Percentiles rank a stretch among this genome's conserved stretches.
These are phyloP conservation scores for Orbicella faveolata DNA, from an alignment of 64 coral and sea anemone genomes.

Conservation along the genomic window DNA sequence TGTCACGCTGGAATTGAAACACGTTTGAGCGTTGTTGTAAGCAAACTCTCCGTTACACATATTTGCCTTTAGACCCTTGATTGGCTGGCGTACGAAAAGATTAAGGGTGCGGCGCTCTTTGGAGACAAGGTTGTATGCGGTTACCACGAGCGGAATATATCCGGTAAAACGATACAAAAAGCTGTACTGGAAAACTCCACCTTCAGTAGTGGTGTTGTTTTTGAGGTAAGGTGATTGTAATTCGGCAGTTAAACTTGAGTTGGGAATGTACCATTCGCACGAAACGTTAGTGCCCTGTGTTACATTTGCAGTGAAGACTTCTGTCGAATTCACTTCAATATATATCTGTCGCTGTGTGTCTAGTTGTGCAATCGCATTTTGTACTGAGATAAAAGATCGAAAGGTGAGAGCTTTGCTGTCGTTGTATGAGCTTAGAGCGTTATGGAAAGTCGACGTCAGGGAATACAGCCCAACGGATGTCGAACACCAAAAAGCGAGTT, in stretches of 20 bases:
- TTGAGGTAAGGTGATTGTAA: neutral
- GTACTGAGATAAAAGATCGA: neutral
- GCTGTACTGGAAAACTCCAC: neutral
- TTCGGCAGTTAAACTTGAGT: neutral
- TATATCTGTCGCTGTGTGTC: neutral
- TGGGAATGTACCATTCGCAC: slow-evolving; percentile 14
- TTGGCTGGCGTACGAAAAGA: neutral
- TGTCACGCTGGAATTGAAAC: neutral
- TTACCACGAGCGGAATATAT: neutral
- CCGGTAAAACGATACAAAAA: neutral
- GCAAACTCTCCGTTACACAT: slow-evolving; percentile 31
- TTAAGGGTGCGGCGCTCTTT: neutral
- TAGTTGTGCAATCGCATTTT: neutral
- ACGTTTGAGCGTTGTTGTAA: slow-evolving; percentile 11
- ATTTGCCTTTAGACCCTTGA: slow-evolving; percentile 10
- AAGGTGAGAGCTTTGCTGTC: neutral
- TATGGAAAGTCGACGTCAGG: neutral
- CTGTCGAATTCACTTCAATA: slow-evolving; percentile 18
- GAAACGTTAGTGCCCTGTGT: slow-evolving; percentile 30
- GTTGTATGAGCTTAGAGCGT: neutral
- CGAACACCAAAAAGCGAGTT: neutral
- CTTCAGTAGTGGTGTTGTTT: slow-evolving; percentile 5
- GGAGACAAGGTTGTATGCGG: slow-evolving; percentile 25
- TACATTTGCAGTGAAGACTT: neutral
- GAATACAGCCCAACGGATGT: neutral